phyloP scores from a whole-genome alignment of 2,888 invertebrate species.

The Caenorhabditis drosophilae region DNA sequence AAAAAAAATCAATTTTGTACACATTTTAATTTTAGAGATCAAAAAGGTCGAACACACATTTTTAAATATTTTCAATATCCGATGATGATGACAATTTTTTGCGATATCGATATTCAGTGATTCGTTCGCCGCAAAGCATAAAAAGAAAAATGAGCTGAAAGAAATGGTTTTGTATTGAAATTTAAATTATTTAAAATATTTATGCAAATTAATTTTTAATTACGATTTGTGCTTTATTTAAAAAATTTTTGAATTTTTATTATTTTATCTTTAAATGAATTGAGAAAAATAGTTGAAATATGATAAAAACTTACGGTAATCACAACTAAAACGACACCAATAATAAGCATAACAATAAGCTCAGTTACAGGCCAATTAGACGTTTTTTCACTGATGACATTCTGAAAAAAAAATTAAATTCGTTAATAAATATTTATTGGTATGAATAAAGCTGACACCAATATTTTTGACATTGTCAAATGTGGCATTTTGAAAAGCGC shows the following conservation, averaged over 20 bases:
- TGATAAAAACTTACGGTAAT: slow-evolving; percentile 40
- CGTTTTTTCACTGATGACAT: slow-evolving; percentile 34
- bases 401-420: slow-evolving; percentile 22
- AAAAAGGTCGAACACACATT: slow-evolving; percentile 4
- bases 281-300: too few relatives aligned
- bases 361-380: slow-evolving; percentile 46
- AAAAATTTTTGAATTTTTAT: too few relatives aligned
- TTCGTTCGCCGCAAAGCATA: slow-evolving; percentile 21
- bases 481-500: slow-evolving; percentile 39
- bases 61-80: slow-evolving; percentile 27
- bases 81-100: slow-evolving; percentile 24
- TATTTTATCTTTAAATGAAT: too few relatives aligned
- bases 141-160: slow-evolving; percentile 31
- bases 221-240: too few relatives aligned
- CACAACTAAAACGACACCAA: slow-evolving; percentile 43
- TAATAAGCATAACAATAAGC: slow-evolving; percentile 45
- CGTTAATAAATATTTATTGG: not conserved
- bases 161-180: not conserved
- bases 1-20: too few relatives aligned
- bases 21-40: too few relatives aligned
- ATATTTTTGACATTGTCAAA: slow-evolving; percentile 39
- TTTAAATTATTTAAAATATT: not conserved
- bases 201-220: too few relatives aligned
- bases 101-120: slow-evolving; percentile 29
- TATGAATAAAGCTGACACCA: too few relatives aligned